phyloP scores from a whole-genome alignment of 2,113 vertebrate genomes.

The Hemicordylus capensis region DNA sequence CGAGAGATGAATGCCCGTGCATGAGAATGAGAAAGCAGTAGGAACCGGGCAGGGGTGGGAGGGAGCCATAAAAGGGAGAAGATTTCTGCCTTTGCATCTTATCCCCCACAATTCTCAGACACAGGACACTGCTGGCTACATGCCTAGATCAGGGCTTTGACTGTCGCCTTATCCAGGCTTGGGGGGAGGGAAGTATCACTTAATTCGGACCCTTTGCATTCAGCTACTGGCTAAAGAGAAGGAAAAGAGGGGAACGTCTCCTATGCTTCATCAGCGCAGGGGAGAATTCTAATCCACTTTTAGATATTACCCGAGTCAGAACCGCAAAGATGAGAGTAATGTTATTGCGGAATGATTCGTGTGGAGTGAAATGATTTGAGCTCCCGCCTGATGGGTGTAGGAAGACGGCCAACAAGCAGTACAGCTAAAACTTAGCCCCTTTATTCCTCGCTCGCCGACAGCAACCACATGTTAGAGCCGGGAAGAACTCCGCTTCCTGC shows the following conservation, averaged over 20 bases:
- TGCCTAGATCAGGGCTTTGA: not conserved
- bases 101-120: not conserved
- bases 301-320: too few species aligned
- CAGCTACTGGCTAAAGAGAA: not conserved
- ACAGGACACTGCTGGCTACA: too few species aligned
- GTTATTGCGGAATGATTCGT: not conserved
- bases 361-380: not conserved
- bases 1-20: not conserved
- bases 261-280: not conserved
- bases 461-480: too few species aligned
- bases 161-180: not conserved
- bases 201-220: not conserved
- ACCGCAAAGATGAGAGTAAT: not conserved
- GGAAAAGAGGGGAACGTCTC: not conserved
- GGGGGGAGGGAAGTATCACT: not conserved
- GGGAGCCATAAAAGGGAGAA: not conserved
- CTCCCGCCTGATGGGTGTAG: not conserved
- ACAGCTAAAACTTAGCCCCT: not conserved
- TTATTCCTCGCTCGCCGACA: not conserved
- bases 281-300: not conserved
- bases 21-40: not conserved
- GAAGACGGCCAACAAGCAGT: too few species aligned
- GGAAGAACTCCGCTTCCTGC: not conserved
- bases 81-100: not conserved
- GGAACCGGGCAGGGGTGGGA: not conserved